A percentile compares a stretch with the other conserved stretches of the same genome.
Conservation (phyloP, 2,113 vertebrate genomes). For the Xenus cinereus region DNA sequence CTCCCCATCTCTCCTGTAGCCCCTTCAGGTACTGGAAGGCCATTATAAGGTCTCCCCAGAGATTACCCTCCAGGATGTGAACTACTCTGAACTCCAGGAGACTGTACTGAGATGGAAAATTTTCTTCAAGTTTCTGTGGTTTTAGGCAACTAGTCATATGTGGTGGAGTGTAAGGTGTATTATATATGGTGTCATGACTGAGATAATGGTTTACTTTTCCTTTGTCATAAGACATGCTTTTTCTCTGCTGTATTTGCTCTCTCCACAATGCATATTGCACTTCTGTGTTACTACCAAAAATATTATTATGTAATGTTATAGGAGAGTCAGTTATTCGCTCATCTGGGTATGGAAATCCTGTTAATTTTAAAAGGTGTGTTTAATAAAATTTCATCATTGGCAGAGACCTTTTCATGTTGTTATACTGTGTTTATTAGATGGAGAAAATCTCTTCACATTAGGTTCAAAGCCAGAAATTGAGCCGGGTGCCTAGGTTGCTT, state of each 20-base stretch:
- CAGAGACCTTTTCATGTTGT: background rate
- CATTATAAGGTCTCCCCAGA: too few species aligned
- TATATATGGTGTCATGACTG: background rate
- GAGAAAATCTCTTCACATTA: slow-evolving; percentile 18
- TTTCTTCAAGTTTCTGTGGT: background rate
- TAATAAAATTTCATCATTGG: background rate
- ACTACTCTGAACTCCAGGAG: background rate
- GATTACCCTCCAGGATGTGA: background rate
- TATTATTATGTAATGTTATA: background rate
- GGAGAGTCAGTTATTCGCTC: background rate
- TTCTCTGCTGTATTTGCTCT: background rate
- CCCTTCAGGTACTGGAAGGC: too few species aligned
- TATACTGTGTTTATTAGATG: background rate
- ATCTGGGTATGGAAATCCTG: background rate
- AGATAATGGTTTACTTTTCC: background rate
- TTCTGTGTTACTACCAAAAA: background rate
- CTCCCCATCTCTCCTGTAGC: too few species aligned
- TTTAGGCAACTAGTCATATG: background rate
- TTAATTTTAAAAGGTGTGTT: background rate
- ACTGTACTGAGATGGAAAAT: background rate
- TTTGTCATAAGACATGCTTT: background rate
- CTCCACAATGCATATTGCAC: background rate
- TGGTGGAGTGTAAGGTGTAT: background rate
- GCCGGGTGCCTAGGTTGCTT: background rate
- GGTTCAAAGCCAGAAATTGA: slow-evolving; percentile 26